These are phyloP conservation scores for Pelodytes ibericus DNA, from an alignment of 2,797 vertebrate species.

Conservation along the genomic window DNA sequence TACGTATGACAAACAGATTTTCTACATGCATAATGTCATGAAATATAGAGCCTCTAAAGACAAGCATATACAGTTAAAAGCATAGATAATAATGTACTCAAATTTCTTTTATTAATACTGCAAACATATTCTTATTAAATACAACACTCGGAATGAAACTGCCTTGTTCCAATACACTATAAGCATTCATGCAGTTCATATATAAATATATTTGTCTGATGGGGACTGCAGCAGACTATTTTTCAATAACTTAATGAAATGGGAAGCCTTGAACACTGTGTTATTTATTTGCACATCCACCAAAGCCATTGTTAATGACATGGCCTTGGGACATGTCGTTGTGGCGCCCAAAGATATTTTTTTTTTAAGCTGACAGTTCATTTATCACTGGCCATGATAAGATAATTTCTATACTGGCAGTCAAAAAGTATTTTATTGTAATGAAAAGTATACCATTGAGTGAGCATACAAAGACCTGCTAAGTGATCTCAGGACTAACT, in stretches of 20 bases:
- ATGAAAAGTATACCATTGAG: not conserved
- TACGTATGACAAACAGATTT: too few relatives aligned
- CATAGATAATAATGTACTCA: too few relatives aligned
- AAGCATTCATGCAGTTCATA: too few relatives aligned
- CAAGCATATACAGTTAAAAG: too few relatives aligned
- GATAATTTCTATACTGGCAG: constrained; percentile 16
- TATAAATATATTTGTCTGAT: too few relatives aligned
- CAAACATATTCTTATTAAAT: too few relatives aligned
- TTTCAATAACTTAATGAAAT: not conserved
- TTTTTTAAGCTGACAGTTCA: not conserved
- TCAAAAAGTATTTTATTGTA: constrained; percentile 5
- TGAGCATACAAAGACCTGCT: not conserved
- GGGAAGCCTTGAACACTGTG: not conserved
- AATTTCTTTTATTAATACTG: too few relatives aligned
- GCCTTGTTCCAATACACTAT: too few relatives aligned
- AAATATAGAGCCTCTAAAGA: too few relatives aligned
- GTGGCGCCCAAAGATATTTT: constrained; percentile 7
- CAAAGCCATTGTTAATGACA: constrained; percentile 1
- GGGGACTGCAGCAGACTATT: too few relatives aligned
- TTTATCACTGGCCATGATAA: constrained; percentile 30
- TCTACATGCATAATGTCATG: too few relatives aligned
- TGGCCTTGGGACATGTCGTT: constrained; percentile 29
- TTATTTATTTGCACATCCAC: constrained; percentile 16
- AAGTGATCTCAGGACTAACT: not conserved
- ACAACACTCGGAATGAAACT: too few relatives aligned